A percentile compares a stretch with the other conserved stretches of the same genome.
Conservation (phyloP, 2,888 invertebrate genomes). For the Didymodactylos carnosus region DNA sequence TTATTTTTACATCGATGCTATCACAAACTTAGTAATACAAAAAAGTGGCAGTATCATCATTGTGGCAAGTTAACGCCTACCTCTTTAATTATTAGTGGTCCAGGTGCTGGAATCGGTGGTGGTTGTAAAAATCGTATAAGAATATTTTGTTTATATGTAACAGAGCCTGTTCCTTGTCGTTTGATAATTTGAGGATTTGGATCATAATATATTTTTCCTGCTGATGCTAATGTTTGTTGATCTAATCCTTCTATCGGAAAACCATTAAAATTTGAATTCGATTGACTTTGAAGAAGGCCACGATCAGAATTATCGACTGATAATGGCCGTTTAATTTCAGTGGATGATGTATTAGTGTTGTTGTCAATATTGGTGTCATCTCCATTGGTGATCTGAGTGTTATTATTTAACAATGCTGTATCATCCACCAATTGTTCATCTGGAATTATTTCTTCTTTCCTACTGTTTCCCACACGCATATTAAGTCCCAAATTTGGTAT, state of each 20-base stretch:
- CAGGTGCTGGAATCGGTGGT: neutral
- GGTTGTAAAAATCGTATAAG: neutral
- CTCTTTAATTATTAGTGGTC: neutral
- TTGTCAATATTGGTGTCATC: too few relatives aligned
- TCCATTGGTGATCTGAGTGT: too few relatives aligned
- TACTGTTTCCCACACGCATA: neutral
- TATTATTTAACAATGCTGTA: too few relatives aligned
- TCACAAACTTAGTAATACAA: neutral
- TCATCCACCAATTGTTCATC: neutral
- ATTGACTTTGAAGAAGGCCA: neutral
- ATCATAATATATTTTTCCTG: neutral
- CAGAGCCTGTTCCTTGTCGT: neutral
- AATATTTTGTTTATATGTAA: neutral
- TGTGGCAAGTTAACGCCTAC: neutral
- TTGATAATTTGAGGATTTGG: neutral
- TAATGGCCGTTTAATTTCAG: neutral
- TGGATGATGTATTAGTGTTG: neutral
- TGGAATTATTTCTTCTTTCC: neutral
- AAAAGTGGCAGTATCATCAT: too few relatives aligned
- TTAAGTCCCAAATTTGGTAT: neutral
- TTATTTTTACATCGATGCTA: too few relatives aligned
- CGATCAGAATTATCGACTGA: neutral
- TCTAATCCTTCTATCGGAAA: neutral
- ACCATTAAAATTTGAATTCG: neutral
- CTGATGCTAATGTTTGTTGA: neutral